Percentiles rank a stretch among this genome's conserved stretches.
These are phyloP conservation scores for Dasypolia templi DNA, from an alignment of 2,888 invertebrate genomes.

Conservation along the genomic window DNA sequence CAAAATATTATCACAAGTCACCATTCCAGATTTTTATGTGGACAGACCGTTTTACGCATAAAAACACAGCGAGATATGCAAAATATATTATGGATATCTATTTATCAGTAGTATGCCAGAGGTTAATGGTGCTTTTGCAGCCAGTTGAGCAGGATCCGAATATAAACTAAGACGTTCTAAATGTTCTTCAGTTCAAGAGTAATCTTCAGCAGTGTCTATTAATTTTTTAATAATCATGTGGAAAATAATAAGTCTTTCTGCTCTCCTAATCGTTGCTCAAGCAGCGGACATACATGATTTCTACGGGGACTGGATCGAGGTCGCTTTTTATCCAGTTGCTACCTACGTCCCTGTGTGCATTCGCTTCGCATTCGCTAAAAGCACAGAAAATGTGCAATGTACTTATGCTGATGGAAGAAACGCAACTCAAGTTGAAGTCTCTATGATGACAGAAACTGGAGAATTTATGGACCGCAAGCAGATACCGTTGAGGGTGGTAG, in stretches of 20 bases:
- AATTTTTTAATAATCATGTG: conserved; percentile 31
- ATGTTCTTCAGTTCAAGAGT: conserved; percentile 1
- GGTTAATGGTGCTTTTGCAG: conserved; percentile 25
- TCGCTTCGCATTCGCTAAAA: background rate
- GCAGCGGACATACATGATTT: conserved; percentile 15
- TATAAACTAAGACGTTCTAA: conserved; percentile 12
- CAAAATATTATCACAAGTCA: background rate
- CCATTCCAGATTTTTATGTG: background rate
- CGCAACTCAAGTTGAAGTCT: background rate
- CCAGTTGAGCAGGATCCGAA: conserved; percentile 3
- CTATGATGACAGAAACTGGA: background rate
- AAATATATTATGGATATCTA: background rate
- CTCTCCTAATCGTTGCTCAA: conserved; percentile 21
- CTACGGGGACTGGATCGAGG: conserved; percentile 30
- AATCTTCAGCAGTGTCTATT: background rate
- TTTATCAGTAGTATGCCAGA: conserved; percentile 19
- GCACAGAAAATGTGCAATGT: conserved; percentile 16
- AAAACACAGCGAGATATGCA: conserved; percentile 2
- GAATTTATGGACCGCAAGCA: fast-evolving
- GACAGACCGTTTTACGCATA: background rate
- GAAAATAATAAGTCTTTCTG: conserved; percentile 30
- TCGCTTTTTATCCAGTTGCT: conserved; percentile 31
- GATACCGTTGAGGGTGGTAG: background rate
- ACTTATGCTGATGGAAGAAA: conserved; percentile 36
- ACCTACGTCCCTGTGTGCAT: conserved; percentile 15